These are phyloP conservation scores for Ascidia mentula DNA, from an alignment of 23 tunicate genomes.

Conservation along the genomic window DNA sequence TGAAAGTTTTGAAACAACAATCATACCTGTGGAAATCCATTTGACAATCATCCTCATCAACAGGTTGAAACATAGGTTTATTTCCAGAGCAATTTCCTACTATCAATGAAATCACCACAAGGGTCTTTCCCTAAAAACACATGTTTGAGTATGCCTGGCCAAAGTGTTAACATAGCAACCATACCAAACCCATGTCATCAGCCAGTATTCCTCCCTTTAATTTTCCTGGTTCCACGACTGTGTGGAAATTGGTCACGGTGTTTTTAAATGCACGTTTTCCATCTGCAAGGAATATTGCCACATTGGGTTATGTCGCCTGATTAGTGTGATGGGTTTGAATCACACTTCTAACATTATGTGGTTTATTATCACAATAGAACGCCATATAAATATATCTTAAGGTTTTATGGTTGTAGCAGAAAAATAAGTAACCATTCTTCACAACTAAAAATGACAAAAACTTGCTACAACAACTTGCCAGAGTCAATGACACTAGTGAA, in stretches of 20 bases:
- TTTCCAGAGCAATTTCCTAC: conserved; percentile 15
- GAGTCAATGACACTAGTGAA: too few species aligned
- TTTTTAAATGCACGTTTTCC: conserved; percentile 24
- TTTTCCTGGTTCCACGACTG: conserved; percentile 13
- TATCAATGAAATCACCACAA: conserved; percentile 30
- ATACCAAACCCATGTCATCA: conserved; percentile 55
- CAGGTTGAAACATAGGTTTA: conserved; percentile 11
- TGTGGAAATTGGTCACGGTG: conserved; percentile 23
- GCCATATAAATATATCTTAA: too few species aligned
- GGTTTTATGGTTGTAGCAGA: too few species aligned
- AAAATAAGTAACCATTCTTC: too few species aligned
- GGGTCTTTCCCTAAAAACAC: conserved; percentile 39
- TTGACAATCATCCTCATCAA: too few species aligned
- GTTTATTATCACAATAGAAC: not conserved
- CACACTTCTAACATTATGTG: too few species aligned
- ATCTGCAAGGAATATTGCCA: not conserved
- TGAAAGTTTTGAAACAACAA: not conserved
- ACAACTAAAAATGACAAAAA: too few species aligned
- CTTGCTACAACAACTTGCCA: too few species aligned
- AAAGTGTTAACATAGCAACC: not conserved
- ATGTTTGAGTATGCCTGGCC: not conserved
- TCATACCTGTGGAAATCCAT: not conserved
- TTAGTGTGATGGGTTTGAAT: too few species aligned
- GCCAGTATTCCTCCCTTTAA: conserved; percentile 44
- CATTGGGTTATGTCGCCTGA: not conserved